phyloP scores from a whole-genome alignment of 2,113 vertebrate genomes.

The Cyphomyrus plagiostoma region DNA sequence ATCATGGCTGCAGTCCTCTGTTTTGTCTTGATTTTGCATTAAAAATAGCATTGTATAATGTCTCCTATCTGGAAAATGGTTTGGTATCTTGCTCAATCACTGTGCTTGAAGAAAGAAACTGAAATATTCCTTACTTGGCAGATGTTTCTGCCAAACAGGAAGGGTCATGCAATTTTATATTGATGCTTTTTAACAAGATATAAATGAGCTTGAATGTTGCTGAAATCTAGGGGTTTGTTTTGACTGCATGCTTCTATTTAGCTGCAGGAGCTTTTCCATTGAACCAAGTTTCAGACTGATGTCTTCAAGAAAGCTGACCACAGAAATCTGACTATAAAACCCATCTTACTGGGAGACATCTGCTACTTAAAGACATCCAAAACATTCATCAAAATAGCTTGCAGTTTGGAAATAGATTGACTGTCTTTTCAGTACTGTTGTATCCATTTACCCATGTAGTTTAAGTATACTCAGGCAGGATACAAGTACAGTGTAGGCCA shows the following conservation, averaged over 20 bases:
- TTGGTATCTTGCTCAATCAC: slow-evolving; percentile 22
- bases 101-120: slow-evolving; percentile 18
- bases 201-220: slow-evolving; percentile 13
- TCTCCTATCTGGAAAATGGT: background rate
- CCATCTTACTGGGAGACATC: background rate
- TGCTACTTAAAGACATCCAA: background rate
- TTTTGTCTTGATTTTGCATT: background rate
- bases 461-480: background rate
- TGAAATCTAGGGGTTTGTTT: slow-evolving; percentile 30
- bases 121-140: slow-evolving; percentile 4
- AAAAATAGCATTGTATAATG: background rate
- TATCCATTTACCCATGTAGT: background rate
- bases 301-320: background rate
- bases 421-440: background rate
- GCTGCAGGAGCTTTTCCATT: background rate
- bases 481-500: background rate
- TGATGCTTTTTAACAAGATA: slow-evolving; percentile 18
- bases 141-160: slow-evolving; percentile 30
- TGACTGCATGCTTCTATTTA: slow-evolving; percentile 26
- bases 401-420: background rate
- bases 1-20: background rate
- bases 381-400: background rate
- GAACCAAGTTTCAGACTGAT: background rate
- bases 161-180: slow-evolving; percentile 19
- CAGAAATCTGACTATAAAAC: background rate